Percentiles rank a stretch among this genome's conserved stretches.
phyloP scores from a whole-genome alignment of 2,797 vertebrate species.

The Acipenser transmontanus region DNA sequence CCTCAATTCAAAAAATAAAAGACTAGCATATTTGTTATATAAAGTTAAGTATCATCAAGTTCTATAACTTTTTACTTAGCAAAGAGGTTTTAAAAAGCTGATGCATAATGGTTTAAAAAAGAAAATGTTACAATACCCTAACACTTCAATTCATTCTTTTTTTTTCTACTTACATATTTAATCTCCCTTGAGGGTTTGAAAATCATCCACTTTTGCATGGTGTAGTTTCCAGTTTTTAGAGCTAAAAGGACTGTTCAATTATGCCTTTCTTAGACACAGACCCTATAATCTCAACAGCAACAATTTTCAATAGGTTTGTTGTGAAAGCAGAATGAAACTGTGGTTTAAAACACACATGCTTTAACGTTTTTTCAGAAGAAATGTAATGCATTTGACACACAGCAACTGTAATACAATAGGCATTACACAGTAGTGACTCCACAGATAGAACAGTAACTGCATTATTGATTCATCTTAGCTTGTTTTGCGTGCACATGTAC shows the following conservation, averaged over 20 bases:
- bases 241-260: too few relatives aligned
- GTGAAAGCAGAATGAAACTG: neutral
- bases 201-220: slow-evolving; percentile 75
- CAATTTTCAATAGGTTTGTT: slow-evolving; percentile 16
- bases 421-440: neutral
- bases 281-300: too few relatives aligned
- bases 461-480: neutral
- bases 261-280: too few relatives aligned
- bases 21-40: too few relatives aligned
- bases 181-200: slow-evolving; percentile 67
- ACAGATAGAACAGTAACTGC: neutral
- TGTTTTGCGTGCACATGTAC: too few relatives aligned
- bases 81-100: too few relatives aligned
- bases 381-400: neutral
- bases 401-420: neutral
- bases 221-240: slow-evolving; percentile 19
- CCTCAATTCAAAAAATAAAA: too few relatives aligned
- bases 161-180: slow-evolving; percentile 58
- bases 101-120: too few relatives aligned
- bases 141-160: neutral
- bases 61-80: too few relatives aligned
- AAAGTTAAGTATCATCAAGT: too few relatives aligned
- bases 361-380: neutral
- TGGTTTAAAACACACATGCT: neutral
- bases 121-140: too few relatives aligned